Percentiles rank a stretch among this genome's conserved stretches.
These are phyloP conservation scores for Cotesia vestalis DNA, from an alignment of 1,140 invertebrate species.

Conservation along the genomic window DNA sequence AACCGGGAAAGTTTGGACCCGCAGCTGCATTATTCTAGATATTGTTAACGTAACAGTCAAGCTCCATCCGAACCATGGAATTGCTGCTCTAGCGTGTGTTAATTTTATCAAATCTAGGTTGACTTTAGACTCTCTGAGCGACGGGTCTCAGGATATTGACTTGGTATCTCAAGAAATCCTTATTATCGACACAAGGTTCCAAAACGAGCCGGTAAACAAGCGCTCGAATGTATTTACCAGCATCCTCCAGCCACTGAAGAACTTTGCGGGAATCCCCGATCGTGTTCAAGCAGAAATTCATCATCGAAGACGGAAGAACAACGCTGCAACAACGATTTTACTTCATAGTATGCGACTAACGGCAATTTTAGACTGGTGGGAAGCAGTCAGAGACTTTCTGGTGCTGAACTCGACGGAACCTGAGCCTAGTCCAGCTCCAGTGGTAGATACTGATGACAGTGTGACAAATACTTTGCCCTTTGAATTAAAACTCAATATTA, in stretches of 20 bases:
- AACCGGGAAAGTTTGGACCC: slow-evolving; percentile 72
- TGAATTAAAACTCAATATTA: slow-evolving; percentile 93
- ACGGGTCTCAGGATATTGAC: slow-evolving; percentile 91
- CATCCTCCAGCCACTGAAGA: slow-evolving; percentile 83
- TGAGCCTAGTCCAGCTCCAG: slow-evolving; percentile 41
- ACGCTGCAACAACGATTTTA: slow-evolving; percentile 87
- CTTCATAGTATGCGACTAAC: slow-evolving; percentile 96
- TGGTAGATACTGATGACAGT: slow-evolving; percentile 23
- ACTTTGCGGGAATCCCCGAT: slow-evolving; percentile 63
- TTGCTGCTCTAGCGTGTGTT: slow-evolving; percentile 81
- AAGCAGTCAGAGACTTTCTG: slow-evolving; percentile 85
- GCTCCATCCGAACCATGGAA: slow-evolving; percentile 69
- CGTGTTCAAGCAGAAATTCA: slow-evolving; percentile 87
- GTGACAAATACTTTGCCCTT: slow-evolving; percentile 63
- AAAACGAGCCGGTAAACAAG: slow-evolving; percentile 74
- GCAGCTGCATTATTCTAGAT: slow-evolving; percentile 82
- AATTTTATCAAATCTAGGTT: slow-evolving; percentile 92
- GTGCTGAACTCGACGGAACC: slow-evolving; percentile 60
- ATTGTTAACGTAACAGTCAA: slow-evolving; percentile 88
- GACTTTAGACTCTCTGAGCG: slow-evolving; percentile 84
- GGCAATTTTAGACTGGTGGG: slow-evolving; percentile 94
- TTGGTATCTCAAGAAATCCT: slow-evolving; percentile 92
- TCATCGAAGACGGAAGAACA: slow-evolving; percentile 72
- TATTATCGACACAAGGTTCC: slow-evolving; percentile 82
- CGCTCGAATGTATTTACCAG: slow-evolving; percentile 88